Percentiles rank a stretch among this genome's conserved stretches.
Conservation (phyloP, 2,888 invertebrate species). For the Amphipoea oculea region DNA sequence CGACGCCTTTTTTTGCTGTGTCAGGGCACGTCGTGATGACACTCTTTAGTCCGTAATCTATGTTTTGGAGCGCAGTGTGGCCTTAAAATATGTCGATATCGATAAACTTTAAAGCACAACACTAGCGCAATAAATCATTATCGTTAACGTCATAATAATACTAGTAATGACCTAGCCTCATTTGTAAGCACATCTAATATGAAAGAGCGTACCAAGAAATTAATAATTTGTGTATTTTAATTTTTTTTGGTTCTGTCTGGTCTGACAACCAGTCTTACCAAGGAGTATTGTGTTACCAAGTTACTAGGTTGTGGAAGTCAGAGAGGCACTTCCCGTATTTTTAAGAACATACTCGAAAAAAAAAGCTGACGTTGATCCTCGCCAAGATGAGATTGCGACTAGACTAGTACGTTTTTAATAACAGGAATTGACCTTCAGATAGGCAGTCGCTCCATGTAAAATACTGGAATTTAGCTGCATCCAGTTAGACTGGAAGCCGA, state of each 20-base stretch:
- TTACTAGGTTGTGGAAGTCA: background rate
- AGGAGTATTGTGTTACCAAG: background rate
- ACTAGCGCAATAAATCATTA: constrained; percentile 74
- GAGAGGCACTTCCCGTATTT: background rate
- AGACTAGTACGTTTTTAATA: too few relatives aligned
- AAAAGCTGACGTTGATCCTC: too few relatives aligned
- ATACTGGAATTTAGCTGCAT: background rate
- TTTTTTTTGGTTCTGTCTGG: too few relatives aligned
- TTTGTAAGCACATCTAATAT: constrained; percentile 70
- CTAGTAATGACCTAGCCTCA: constrained; percentile 83
- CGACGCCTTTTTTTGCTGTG: background rate
- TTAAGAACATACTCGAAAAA: too few relatives aligned
- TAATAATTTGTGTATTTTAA: background rate
- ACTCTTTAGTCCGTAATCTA: background rate
- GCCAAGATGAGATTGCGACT: too few relatives aligned
- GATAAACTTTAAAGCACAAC: constrained; percentile 60
- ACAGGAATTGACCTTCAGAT: background rate
- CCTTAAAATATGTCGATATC: constrained; percentile 41
- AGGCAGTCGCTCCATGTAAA: background rate
- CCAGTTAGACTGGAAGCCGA: background rate
- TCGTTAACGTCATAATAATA: constrained; percentile 76
- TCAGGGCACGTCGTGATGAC: background rate
- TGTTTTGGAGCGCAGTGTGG: background rate
- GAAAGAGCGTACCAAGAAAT: constrained; percentile 62
- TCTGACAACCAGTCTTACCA: background rate